phyloP scores from a whole-genome alignment of 2,797 vertebrate species.

The Leucoraja ocellata region DNA sequence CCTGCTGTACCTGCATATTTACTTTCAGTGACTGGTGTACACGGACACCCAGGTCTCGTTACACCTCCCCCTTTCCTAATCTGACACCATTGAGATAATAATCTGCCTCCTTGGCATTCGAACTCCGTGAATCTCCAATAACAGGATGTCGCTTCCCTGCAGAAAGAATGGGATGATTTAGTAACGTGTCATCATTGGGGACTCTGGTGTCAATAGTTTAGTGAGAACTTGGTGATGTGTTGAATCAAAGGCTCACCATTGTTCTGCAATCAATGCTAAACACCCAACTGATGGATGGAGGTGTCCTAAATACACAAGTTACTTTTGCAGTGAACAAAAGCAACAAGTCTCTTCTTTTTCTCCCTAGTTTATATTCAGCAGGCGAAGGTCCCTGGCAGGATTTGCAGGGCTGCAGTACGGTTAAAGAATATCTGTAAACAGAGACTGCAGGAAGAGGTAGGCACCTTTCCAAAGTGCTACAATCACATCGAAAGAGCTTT shows the following conservation, averaged over 20 bases:
- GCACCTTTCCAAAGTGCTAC: background rate
- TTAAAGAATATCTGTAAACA: background rate
- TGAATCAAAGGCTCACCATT: background rate
- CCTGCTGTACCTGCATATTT: too few relatives aligned
- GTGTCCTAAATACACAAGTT: background rate
- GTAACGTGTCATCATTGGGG: background rate
- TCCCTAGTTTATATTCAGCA: background rate
- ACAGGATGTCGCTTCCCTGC: background rate
- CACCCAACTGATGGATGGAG: background rate
- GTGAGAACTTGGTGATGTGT: background rate
- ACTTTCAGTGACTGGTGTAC: too few relatives aligned
- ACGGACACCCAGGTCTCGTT: too few relatives aligned
- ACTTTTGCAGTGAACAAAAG: background rate
- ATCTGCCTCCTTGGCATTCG: background rate
- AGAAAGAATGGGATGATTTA: background rate
- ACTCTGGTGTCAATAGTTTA: background rate
- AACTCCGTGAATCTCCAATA: background rate
- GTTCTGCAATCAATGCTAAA: background rate
- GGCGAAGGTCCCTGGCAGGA: background rate
- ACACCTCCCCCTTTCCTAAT: too few relatives aligned
- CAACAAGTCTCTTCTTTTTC: background rate
- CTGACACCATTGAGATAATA: too few relatives aligned
- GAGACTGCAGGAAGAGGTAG: background rate
- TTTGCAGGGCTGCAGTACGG: background rate
- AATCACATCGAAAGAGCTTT: background rate